These are phyloP conservation scores for Dipus sagitta DNA, from an alignment of 2,797 vertebrate species.

Conservation along the genomic window DNA sequence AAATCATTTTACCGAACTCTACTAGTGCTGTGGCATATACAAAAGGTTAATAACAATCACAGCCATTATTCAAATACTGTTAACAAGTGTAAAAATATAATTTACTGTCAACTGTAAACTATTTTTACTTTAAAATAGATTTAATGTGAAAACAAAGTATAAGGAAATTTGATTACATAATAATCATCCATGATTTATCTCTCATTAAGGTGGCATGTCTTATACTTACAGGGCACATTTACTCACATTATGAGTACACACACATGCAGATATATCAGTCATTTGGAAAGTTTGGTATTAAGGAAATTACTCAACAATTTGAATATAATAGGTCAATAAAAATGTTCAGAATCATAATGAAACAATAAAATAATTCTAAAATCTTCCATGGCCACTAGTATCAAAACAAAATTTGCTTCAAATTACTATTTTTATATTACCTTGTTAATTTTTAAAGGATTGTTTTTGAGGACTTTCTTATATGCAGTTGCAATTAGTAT, in stretches of 20 bases:
- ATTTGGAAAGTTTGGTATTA: conserved; percentile 27
- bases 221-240: neutral
- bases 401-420: neutral
- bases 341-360: neutral
- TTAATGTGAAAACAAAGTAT: conserved; percentile 7
- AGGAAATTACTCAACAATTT: conserved; percentile 29
- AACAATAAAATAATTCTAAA: neutral
- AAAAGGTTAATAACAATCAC: conserved; percentile 72
- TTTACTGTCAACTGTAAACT: conserved; percentile 54
- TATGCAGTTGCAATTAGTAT: neutral
- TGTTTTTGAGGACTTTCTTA: conserved; percentile 14
- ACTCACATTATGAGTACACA: neutral
- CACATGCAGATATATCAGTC: neutral
- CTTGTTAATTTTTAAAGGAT: conserved; percentile 43
- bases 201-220: conserved; percentile 58
- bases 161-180: conserved; percentile 70
- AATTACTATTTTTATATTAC: neutral
- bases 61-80: conserved; percentile 61
- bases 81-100: conserved; percentile 53
- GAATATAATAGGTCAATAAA: neutral
- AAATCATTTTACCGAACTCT: conserved; percentile 87
- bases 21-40: conserved; percentile 21
- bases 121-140: conserved; percentile 52
- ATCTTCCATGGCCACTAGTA: neutral
- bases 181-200: conserved; percentile 58